phyloP scores from a whole-genome alignment of 1,140 invertebrate species.

The Capitella teleta region DNA sequence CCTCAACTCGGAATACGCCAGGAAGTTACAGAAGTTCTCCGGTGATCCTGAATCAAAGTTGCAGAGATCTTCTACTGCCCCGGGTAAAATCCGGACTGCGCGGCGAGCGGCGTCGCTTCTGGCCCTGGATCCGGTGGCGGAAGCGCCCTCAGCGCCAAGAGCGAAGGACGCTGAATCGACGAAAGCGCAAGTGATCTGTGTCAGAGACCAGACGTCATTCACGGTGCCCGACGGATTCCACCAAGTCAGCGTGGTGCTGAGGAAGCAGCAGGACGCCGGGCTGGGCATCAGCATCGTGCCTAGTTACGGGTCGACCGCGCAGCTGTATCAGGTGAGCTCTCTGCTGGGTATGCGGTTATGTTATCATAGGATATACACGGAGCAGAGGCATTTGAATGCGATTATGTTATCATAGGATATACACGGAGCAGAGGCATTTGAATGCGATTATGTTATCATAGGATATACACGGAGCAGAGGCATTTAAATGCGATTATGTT shows the following conservation, averaged over 20 bases:
- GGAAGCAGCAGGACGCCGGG: conserved; percentile 19
- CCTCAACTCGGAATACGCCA: too few relatives aligned
- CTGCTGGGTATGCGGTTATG: not conserved
- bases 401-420: not conserved
- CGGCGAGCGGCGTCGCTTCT: too few relatives aligned
- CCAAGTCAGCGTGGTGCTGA: conserved; percentile 15
- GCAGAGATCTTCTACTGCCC: too few relatives aligned
- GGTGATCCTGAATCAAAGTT: too few relatives aligned
- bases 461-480: not conserved
- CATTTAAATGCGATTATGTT: not conserved
- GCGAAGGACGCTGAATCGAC: not conserved
- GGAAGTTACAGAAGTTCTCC: too few relatives aligned
- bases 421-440: not conserved
- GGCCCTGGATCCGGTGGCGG: too few relatives aligned
- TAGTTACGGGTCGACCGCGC: conserved; percentile 29
- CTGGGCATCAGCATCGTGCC: conserved; percentile 34
- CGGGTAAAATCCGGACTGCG: too few relatives aligned
- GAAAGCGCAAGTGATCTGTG: not conserved
- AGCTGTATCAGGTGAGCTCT: conserved; percentile 30
- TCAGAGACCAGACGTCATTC: not conserved
- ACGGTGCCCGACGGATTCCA: conserved; percentile 17
- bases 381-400: not conserved
- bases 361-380: not conserved
- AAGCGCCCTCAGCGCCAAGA: too few relatives aligned
- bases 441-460: not conserved